Evolutionary conservation across 64 coral and sea anemone species (phyloP).

Genomic region (Trachythela sp.): DNA sequence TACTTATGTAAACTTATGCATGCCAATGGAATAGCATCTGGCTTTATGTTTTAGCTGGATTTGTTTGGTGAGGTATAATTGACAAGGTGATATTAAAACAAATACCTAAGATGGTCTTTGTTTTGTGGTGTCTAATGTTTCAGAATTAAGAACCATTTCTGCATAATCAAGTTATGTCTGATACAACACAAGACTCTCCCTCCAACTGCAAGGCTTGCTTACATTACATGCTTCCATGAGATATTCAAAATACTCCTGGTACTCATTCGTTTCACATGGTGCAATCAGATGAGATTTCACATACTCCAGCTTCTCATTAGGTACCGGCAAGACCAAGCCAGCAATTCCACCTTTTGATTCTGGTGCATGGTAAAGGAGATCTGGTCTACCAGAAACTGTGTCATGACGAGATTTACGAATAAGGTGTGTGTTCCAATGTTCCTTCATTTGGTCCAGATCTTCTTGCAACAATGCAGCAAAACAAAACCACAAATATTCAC

Average conservation of each 20-base stretch:
- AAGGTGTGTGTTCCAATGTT: neutral
- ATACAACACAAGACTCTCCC: neutral
- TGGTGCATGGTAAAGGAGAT: conserved; percentile 18
- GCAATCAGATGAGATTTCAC: neutral
- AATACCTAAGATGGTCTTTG: too few relatives aligned
- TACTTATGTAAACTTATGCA: too few relatives aligned
- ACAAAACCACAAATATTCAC: neutral
- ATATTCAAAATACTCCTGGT: neutral
- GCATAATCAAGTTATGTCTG: neutral
- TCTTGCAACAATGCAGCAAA: neutral
- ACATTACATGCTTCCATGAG: neutral
- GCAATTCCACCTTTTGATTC: conserved; percentile 15
- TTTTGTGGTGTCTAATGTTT: too few relatives aligned
- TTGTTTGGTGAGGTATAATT: too few relatives aligned
- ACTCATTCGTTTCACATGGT: neutral
- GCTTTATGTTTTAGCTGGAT: too few relatives aligned
- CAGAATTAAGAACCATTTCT: neutral
- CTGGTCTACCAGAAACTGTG: conserved; percentile 11
- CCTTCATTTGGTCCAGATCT: neutral
- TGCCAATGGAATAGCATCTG: too few relatives aligned
- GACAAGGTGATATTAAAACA: too few relatives aligned
- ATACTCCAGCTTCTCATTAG: neutral
- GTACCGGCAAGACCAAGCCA: neutral
- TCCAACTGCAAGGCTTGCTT: neutral
- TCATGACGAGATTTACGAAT: neutral